Evolutionary conservation across 2,113 vertebrate genomes (phyloP), one percentile per base, ranked within the genome.

Genomic region (Oreochromis spilurus): DNA sequence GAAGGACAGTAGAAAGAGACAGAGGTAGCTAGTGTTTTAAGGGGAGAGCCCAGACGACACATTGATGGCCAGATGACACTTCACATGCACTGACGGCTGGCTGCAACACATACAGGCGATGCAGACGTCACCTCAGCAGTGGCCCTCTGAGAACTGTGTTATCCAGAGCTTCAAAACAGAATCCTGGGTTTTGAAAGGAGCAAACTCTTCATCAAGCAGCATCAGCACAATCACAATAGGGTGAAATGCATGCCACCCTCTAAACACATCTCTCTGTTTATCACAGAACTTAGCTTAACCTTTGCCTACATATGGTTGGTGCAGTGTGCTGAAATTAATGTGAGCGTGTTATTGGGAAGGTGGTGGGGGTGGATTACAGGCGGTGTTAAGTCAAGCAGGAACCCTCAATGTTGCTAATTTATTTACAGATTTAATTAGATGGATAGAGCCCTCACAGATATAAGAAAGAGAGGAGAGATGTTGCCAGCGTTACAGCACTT

Each of bases 391-490:
- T 96, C 94, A 96, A 96, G 96, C 96, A 96, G 95, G 93, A 95
- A 94, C 94, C 94, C 95, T 96, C 95, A 91, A 97, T 96, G 96
- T 96, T 96, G 96, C 95, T 96, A 96, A 97, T 96, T 97, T 96
- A 96, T 97, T 97, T 96, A 96, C 96, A 97, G 95, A 96, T 97
- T 97, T 97, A 97, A 97, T 97, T 97, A 97, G 96, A 96, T 95
- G 96, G 96, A 96, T 96, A 95, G 96, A 96, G 96, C 95, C 95
- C 96, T 97, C 95, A 94, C 95, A 94, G 96, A 95, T 96, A 95
- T 95, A 94, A 96, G 95, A 95, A 95, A 95, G 94, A 92, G 93
- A 94, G 93, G 93, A 95, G 95, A 95, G 95, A 96, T 96, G 96
- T 96, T 96, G 96, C 96, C 96, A 96, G 95, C 95, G 93, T 95